phyloP scores from a whole-genome alignment of 1,140 invertebrate species.

The Magallana angulata region DNA sequence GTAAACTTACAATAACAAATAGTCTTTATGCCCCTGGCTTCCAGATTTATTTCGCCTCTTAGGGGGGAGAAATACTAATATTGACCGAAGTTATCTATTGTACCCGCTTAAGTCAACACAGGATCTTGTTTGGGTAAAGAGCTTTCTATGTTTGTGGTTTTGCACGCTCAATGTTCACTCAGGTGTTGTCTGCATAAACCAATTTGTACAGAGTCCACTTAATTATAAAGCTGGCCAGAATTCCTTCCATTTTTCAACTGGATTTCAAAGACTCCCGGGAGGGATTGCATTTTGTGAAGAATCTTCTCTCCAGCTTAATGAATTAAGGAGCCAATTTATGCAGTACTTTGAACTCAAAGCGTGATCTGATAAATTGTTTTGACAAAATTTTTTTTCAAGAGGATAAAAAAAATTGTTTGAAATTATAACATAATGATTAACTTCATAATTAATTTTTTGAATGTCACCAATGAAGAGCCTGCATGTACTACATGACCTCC shows the following conservation, averaged over 20 bases:
- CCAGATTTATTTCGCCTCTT: conserved; percentile 25
- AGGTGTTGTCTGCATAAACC: conserved; percentile 1
- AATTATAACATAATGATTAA: no score
- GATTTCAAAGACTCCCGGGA: not conserved
- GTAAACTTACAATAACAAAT: conserved; percentile 31
- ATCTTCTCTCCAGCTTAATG: no score
- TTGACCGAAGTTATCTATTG: conserved; percentile 27
- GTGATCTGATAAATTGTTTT: no score
- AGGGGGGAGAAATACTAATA: conserved; percentile 15
- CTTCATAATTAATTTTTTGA: no score
- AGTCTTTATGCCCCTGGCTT: conserved; percentile 14
- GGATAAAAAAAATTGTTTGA: no score
- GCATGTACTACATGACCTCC: no score
- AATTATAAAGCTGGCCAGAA: conserved; percentile 17
- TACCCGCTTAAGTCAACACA: conserved; percentile 12
- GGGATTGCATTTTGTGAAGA: not conserved
- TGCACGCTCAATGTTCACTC: not conserved
- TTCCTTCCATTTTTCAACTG: not conserved
- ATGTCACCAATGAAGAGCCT: no score
- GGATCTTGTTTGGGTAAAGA: conserved; percentile 24
- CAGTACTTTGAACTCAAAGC: no score
- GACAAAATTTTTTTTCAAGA: no score
- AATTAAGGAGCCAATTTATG: no score
- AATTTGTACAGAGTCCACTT: conserved; percentile 31
- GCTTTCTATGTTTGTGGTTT: conserved; percentile 21